These are phyloP conservation scores for Ditylenchus dipsaci DNA, from an alignment of 1,140 invertebrate species.

Conservation along the genomic window DNA sequence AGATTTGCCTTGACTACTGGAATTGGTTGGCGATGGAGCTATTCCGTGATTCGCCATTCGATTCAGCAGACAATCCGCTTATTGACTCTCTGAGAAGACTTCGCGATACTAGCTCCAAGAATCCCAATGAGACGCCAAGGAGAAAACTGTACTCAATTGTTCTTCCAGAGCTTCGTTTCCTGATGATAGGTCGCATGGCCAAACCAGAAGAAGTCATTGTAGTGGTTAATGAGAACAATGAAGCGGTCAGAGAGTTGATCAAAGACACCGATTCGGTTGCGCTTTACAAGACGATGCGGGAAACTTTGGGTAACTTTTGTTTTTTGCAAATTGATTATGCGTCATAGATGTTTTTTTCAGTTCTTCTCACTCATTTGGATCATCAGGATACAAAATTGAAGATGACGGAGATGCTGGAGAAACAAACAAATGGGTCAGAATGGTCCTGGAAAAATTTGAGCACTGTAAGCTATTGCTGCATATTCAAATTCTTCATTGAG, in stretches of 20 bases:
- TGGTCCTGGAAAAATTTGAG: slow-evolving; percentile 99
- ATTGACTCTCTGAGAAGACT: slow-evolving; percentile 28
- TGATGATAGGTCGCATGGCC: slow-evolving; percentile 99
- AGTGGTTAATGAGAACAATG: slow-evolving; percentile 99
- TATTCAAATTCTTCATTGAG: too few relatives aligned
- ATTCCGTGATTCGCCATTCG: slow-evolving; percentile 68
- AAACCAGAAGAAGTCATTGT: slow-evolving; percentile 99
- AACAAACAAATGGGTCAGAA: slow-evolving; percentile 95
- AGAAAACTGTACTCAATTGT: slow-evolving; percentile 74
- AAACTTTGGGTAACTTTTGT: slow-evolving; percentile 68
- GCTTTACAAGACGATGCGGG: slow-evolving; percentile 98
- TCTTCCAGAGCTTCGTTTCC: slow-evolving; percentile 84
- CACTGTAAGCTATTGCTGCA: slow-evolving; percentile 33
- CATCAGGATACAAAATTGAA: slow-evolving; percentile 93
- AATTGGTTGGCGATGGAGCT: slow-evolving; percentile 83
- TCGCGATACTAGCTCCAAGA: slow-evolving; percentile 13
- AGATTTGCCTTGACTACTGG: slow-evolving; percentile 91
- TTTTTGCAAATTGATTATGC: not conserved
- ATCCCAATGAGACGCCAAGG: slow-evolving; percentile 59
- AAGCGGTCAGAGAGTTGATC: slow-evolving; percentile 98
- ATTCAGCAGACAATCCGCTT: slow-evolving; percentile 64
- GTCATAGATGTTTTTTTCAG: slow-evolving; percentile 58
- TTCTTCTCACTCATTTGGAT: slow-evolving; percentile 97
- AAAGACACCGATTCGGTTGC: slow-evolving; percentile 99
- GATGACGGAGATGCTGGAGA: slow-evolving; percentile 97